phyloP scores from a whole-genome alignment of 2,113 vertebrate species.

The Brienomyrus brachyistius region DNA sequence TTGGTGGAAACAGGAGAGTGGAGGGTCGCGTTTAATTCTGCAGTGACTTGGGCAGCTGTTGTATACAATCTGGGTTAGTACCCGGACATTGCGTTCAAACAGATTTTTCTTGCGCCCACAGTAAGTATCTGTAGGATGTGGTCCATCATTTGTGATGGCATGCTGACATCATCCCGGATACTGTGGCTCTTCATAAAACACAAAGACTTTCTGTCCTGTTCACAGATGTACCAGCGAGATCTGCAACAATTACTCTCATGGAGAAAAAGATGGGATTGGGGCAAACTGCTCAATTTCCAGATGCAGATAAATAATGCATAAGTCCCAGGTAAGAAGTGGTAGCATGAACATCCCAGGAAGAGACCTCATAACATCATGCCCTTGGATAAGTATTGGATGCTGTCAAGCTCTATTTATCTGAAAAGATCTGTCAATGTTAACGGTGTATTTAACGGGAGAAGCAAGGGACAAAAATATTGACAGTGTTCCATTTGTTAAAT shows the following conservation, averaged over 20 bases:
- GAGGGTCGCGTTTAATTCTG: no score
- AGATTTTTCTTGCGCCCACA: no score
- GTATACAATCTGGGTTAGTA: no score
- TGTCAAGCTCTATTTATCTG: neutral
- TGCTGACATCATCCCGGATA: no score
- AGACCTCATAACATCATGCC: neutral
- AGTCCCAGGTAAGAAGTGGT: neutral
- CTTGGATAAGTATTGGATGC: neutral
- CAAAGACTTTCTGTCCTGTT: neutral
- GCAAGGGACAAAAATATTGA: neutral
- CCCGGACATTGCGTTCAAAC: no score
- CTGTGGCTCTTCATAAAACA: no score
- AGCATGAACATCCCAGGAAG: neutral
- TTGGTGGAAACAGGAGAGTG: no score
- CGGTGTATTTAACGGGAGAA: neutral
- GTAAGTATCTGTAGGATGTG: no score
- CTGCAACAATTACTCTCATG: neutral
- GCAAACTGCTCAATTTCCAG: neutral
- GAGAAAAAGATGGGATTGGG: neutral
- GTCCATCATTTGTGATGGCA: no score
- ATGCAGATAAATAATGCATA: neutral
- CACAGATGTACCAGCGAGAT: neutral
- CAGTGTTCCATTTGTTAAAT: neutral
- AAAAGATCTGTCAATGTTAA: neutral
- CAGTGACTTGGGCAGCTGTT: no score